Evolutionary conservation across 2,797 vertebrate genomes (phyloP).

Genomic region (Xyrichtys novacula): DNA sequence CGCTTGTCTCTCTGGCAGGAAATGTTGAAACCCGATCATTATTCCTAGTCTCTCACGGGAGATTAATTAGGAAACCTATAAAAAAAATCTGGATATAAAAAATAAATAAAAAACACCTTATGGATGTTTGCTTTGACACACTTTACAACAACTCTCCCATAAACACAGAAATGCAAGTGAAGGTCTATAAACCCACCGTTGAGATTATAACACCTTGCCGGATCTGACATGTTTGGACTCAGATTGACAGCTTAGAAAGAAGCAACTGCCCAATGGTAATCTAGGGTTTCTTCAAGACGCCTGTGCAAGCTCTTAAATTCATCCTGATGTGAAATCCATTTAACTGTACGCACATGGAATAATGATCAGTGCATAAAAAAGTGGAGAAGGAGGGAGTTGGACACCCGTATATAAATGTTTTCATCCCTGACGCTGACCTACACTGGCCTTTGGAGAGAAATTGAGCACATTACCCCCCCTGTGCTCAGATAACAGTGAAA

Average conservation of each 20-base stretch:
- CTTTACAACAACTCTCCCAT: conserved; percentile 36
- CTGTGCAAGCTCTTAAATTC: conserved; percentile 71
- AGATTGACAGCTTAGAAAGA: conserved; percentile 68
- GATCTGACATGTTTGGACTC: conserved; percentile 60
- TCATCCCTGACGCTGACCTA: conserved; percentile 71
- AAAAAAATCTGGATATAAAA: conserved; percentile 36
- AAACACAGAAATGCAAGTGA: conserved; percentile 51
- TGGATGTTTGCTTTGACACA: conserved; percentile 53
- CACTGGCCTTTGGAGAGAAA: conserved; percentile 53
- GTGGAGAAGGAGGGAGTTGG: conserved; percentile 55
- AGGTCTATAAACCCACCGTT: conserved; percentile 34
- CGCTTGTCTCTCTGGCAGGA: conserved; percentile 84
- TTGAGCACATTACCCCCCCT: conserved; percentile 52
- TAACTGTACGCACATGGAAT: conserved; percentile 77
- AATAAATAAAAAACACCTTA: conserved; percentile 54
- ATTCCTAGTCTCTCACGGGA: conserved; percentile 80
- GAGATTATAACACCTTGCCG: conserved; percentile 43
- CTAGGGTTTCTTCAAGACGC: conserved; percentile 73
- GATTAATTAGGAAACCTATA: conserved; percentile 80
- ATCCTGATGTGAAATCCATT: conserved; percentile 81
- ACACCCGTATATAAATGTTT: conserved; percentile 79
- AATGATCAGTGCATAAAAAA: conserved; percentile 75
- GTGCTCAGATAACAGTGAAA: conserved; percentile 59
- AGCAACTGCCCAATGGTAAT: conserved; percentile 64
- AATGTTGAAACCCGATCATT: conserved; percentile 86